Evolutionary conservation across 30 jellyfish, hydroid and myxozoan genomes (phyloP), one percentile per base, ranked within the genome.

Genomic region (Chironex yamaguchii): DNA sequence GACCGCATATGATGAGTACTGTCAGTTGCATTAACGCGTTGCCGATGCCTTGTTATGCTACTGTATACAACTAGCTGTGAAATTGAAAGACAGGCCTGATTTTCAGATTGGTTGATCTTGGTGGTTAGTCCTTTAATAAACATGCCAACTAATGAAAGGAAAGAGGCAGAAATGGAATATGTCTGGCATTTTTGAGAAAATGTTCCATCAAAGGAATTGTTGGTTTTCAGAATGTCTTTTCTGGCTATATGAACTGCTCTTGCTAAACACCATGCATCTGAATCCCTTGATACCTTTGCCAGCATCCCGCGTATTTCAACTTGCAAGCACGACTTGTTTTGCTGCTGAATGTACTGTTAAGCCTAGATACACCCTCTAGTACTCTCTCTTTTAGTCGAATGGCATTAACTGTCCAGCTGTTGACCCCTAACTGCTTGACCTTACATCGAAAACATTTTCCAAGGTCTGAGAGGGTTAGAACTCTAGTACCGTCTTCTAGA

Each of bases 171-270:
- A 23, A 35, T 23, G 27, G 86, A 72, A 27, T 49, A 25, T 49
- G 24, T 21, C 34, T 72, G 86, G 34, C 76, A 33, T 23, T 72
- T 74, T 21, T 20, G 26, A 4, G 35, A 27, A 72, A 72, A 72
- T 72, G 74, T 32, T 32, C 86, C 86, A 35, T 72, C 76, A 49
- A 72, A 72, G 29, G 75, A 35, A 54, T 72, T 35, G 27, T 72
- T 72, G 28, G 26, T 49, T 36, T 72, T 49, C 26, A 24, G 49
- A 22, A 72, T 72, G 76, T 72, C 76, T 30, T 52, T 50, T 27
- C 81, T 52, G 23, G 54, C 48, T 14, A 52, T 27, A 13, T 53
- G 22, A 33, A 65, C 64, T 13, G 82, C 82, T 30, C 30, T 4
- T n/a, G 32, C 65, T 26, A 50, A 65, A 30, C 27, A 34, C 64